Conservation (phyloP, 1,140 invertebrate genomes). For the Ceratina calcarata region DNA sequence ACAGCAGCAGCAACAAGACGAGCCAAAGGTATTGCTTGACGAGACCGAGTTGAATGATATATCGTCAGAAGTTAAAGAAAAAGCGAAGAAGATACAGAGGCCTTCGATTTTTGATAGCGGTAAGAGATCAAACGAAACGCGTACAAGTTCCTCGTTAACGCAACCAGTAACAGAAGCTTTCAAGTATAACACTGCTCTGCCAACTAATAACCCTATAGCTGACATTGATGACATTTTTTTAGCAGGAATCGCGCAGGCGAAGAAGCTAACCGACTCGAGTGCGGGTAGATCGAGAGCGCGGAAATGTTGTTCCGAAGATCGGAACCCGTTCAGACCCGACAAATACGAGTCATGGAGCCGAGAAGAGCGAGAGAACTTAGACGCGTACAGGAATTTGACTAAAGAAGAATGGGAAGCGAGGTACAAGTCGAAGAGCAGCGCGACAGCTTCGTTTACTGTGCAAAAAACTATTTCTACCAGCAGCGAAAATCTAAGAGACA, state of each 20-base stretch:
- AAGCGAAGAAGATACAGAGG: neutral
- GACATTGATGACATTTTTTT: slow-evolving; percentile 67
- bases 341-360: slow-evolving; percentile 26
- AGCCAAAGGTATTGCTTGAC: slow-evolving; percentile 27
- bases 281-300: neutral
- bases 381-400: slow-evolving; percentile 73
- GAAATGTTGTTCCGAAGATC: slow-evolving; percentile 28
- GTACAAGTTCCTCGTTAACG: neutral
- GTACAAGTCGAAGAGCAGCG: slow-evolving; percentile 55
- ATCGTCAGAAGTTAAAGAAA: slow-evolving; percentile 60
- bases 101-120: neutral
- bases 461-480: slow-evolving; percentile 4
- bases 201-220: slow-evolving; percentile 6
- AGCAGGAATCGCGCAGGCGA: slow-evolving; percentile 60
- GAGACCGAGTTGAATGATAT: slow-evolving; percentile 67
- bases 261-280: neutral
- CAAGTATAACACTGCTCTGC: neutral
- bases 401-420: slow-evolving; percentile 79
- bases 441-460: neutral
- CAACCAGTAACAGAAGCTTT: neutral
- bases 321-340: slow-evolving; percentile 36
- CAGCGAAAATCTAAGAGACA: slow-evolving; percentile 6
- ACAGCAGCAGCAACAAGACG: slow-evolving; percentile 7
- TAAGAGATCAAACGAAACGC: neutral
- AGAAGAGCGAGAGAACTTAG: neutral